Percentiles rank a stretch among this genome's conserved stretches.
phyloP scores from a whole-genome alignment of 1,140 invertebrate species.

The Maniola jurtina region DNA sequence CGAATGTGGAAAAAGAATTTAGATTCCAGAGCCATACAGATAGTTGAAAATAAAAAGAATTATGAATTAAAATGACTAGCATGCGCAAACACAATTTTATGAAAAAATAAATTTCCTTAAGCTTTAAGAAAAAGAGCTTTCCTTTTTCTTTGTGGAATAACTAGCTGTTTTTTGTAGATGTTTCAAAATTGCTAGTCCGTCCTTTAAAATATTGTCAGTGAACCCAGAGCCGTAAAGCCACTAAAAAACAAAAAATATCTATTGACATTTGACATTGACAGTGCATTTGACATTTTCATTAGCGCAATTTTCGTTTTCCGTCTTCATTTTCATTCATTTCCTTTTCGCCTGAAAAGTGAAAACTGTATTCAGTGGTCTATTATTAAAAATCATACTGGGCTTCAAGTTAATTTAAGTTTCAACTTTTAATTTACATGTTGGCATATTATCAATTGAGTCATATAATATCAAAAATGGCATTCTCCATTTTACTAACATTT shows the following conservation, averaged over 20 bases:
- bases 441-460: no score
- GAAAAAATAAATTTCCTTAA: no score
- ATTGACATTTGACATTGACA: background rate
- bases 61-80: no score
- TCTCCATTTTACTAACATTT: no score
- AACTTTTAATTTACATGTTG: background rate
- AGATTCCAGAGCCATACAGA: no score
- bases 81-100: no score
- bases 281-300: background rate
- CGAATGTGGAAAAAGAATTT: no score
- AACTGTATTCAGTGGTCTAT: background rate
- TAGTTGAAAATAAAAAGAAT: no score
- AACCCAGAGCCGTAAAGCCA: background rate
- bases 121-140: no score
- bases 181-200: background rate
- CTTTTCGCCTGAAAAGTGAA: conserved; percentile 8
- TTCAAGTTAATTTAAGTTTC: background rate
- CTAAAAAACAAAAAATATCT: background rate
- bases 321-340: conserved; percentile 6
- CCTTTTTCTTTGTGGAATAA: no score
- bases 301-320: background rate
- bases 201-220: no score
- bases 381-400: background rate
- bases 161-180: background rate
- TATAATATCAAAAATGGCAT: no score